Conservation (phyloP, 2,888 invertebrate species). For the Congeria kusceri region DNA sequence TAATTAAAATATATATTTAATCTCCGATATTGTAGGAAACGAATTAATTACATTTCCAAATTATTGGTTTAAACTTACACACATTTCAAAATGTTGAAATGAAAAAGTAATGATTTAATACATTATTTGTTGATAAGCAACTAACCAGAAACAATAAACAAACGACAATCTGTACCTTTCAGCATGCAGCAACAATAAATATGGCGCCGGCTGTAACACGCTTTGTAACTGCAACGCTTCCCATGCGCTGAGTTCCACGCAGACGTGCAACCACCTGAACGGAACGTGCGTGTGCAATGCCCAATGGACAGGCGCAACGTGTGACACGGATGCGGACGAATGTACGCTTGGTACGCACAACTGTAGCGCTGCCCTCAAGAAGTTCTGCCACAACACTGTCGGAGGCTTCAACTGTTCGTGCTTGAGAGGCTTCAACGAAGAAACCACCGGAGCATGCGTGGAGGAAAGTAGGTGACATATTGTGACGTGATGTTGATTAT, state of each 20-base stretch:
- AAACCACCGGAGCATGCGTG: background rate
- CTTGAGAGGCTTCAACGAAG: background rate
- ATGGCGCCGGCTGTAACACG: constrained; percentile 39
- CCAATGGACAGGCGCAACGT: constrained; percentile 61
- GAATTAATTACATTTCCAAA: too few relatives aligned
- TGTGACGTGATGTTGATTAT: background rate
- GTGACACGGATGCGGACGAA: constrained; percentile 64
- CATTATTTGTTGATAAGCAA: too few relatives aligned
- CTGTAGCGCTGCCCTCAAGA: background rate
- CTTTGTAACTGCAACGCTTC: constrained; percentile 42
- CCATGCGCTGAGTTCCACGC: constrained; percentile 29
- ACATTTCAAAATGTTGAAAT: too few relatives aligned
- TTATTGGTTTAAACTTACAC: too few relatives aligned
- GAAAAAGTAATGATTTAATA: background rate
- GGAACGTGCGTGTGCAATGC: constrained; percentile 65
- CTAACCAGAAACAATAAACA: too few relatives aligned
- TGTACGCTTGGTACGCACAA: constrained; percentile 26
- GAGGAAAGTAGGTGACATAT: background rate
- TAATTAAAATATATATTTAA: too few relatives aligned
- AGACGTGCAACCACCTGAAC: constrained; percentile 56
- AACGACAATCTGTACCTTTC: constrained; percentile 21
- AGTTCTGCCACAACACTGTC: background rate
- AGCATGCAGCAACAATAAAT: constrained; percentile 50
- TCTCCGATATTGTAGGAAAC: too few relatives aligned
- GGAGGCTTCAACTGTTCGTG: background rate